A percentile compares a stretch with the other conserved stretches of the same genome.
These are phyloP conservation scores for Matsumyia berberina DNA, from an alignment of 2,888 invertebrate genomes.

Conservation along the genomic window DNA sequence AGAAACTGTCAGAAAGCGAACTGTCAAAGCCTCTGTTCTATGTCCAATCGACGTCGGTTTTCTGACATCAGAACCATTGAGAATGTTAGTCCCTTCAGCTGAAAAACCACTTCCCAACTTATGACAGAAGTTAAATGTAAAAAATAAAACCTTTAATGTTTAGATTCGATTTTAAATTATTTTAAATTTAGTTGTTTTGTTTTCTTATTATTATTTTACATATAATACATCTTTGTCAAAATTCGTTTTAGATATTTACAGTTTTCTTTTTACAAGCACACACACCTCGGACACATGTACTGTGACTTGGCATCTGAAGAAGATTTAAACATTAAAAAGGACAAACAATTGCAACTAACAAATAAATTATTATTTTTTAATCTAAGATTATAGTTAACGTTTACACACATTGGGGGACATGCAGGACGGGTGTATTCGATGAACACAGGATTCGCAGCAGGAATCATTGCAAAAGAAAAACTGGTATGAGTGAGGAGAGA, in stretches of 20 bases:
- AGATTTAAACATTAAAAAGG: not conserved
- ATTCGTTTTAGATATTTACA: slow-evolving; percentile 20
- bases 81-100: no score
- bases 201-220: slow-evolving; percentile 20
- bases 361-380: slow-evolving; percentile 19
- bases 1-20: no score
- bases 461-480: slow-evolving; percentile 43
- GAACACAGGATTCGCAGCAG: slow-evolving; percentile 39
- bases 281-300: not conserved
- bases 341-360: slow-evolving; percentile 18
- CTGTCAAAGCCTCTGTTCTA: no score
- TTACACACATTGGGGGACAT: slow-evolving; percentile 27
- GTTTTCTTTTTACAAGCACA: not conserved
- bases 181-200: slow-evolving; percentile 41
- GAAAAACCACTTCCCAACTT: no score
- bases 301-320: slow-evolving; percentile 20
- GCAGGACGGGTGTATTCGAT: not conserved
- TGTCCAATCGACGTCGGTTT: no score
- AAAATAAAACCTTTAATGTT: not conserved
- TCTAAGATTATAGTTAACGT: slow-evolving; percentile 28
- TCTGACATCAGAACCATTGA: no score
- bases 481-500: slow-evolving; percentile 35
- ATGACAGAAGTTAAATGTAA: not conserved
- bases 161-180: slow-evolving; percentile 32
- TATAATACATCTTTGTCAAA: slow-evolving; percentile 16